phyloP scores from a whole-genome alignment of 2,888 invertebrate genomes.

The Kuschelorhynchus macadamiae region DNA sequence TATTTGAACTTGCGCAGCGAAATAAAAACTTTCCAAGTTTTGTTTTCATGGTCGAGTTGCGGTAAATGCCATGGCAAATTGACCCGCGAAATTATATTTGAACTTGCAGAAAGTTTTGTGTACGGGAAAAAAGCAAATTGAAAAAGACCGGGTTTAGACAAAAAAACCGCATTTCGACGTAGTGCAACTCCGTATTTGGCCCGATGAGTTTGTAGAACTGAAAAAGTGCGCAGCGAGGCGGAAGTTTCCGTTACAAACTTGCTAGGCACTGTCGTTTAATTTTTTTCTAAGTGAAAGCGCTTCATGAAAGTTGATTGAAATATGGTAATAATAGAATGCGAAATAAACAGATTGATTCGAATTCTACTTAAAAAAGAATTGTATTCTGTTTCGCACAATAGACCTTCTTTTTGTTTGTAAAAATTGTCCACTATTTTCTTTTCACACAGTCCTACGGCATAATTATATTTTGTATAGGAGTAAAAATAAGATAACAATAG shows the following conservation, averaged over 20 bases:
- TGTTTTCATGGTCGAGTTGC: constrained; percentile 5
- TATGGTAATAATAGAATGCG: no score
- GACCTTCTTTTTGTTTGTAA: no score
- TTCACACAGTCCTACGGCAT: no score
- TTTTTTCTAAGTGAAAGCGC: no score
- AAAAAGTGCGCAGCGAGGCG: constrained; percentile 14
- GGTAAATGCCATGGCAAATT: constrained; percentile 17
- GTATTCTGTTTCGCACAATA: no score
- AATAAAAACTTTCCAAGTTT: constrained; percentile 2
- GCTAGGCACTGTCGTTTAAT: constrained; percentile 17
- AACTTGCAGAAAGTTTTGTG: constrained; percentile 19
- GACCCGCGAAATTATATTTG: constrained; percentile 24
- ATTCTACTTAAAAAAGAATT: no score
- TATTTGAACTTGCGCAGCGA: no score
- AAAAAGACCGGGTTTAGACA: constrained; percentile 5
- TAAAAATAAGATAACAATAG: no score
- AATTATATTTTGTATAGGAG: no score
- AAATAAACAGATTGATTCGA: no score
- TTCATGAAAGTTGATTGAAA: no score
- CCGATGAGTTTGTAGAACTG: constrained; percentile 9
- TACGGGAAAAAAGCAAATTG: constrained; percentile 21
- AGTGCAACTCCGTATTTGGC: constrained; percentile 21
- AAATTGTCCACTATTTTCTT: no score
- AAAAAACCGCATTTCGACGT: constrained; percentile 14
- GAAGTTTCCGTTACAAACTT: constrained; percentile 19